Evolutionary conservation across 2,888 invertebrate genomes (phyloP).

Genomic region (Xestoiulus laeticollis): DNA sequence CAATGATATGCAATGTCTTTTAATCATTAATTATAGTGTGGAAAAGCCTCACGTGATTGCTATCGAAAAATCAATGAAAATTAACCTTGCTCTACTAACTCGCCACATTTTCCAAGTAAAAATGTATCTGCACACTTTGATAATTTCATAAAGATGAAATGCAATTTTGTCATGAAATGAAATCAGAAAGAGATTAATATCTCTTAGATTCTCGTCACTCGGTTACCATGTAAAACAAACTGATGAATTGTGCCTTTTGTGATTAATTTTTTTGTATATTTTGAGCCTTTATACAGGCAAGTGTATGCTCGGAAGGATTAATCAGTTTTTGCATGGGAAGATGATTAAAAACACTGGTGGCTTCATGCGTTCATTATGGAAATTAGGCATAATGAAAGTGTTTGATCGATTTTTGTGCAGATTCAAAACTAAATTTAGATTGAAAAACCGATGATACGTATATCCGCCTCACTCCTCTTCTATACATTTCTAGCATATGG

Average conservation of each 20-base stretch:
- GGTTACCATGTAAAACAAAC: not conserved
- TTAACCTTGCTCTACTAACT: not conserved
- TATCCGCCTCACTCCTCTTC: not conserved
- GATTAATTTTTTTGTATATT: not conserved
- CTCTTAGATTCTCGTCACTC: not conserved
- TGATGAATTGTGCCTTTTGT: not conserved
- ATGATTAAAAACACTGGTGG: conserved; percentile 19
- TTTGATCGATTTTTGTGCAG: not conserved
- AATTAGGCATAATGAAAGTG: not conserved
- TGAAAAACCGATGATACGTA: not conserved
- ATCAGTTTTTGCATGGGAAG: conserved; percentile 4
- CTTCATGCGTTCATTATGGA: conserved; percentile 12
- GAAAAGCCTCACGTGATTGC: not conserved
- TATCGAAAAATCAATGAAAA: not conserved
- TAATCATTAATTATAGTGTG: not conserved
- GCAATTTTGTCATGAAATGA: not conserved
- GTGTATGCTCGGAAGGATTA: not conserved
- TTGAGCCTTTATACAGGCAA: not conserved
- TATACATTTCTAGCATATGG: conserved; percentile 9
- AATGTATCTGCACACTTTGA: not conserved
- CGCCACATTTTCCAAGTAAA: not conserved
- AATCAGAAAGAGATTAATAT: conserved; percentile 38
- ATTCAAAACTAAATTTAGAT: conserved; percentile 33
- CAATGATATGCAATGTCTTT: not conserved
- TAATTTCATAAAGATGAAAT: conserved; percentile 30